Evolutionary conservation across 2,888 invertebrate species (phyloP), one percentile per base, ranked within the genome.

Genomic region (Zaprionus lineosus): DNA sequence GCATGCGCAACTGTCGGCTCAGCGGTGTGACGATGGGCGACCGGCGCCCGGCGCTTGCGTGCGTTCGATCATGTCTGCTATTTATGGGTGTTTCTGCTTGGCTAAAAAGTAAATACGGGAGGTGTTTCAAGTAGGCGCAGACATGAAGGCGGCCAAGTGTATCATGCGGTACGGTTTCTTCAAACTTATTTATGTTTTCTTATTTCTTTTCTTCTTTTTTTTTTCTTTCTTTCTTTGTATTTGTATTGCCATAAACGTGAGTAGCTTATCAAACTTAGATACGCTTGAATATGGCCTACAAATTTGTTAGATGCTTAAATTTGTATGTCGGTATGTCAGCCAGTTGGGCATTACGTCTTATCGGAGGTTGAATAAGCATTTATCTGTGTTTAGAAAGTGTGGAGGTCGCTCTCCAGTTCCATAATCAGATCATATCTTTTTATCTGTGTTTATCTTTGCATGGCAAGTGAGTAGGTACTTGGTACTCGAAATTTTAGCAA

Each of bases 261-360:
- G 71, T 57, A 82, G 74, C 78, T 57, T 81, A 29, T 62, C 50
- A 58, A 79, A 50, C 31, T 66, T 83, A 77, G 81, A 83, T 76
- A 79, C 81, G 81, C 84, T 83, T 58, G 52, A 83, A 46, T 79
- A 82, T 84, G 71, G 82, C 60, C 71, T 55, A 77, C 59, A 60
- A 78, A 74, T 71, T 77, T 64, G 77, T 71, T 84, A 61, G 74
- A 47, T 56, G 24, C 31, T 46, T 39, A 40, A 60, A 66, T 76
- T 44, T 59, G 43, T 61, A 31, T 70, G 57, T 73, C 73, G 63
- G 66, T 76, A 61, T 61, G 57, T 63, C 43, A 73, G 62, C 55
- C 58, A 78, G 72, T 62, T 82, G 68, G 52, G 58, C 74, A 82
- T 78, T 78, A 78, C 84, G 82, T 84, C 82, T 78, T 78, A 77